phyloP scores from a whole-genome alignment of 2,888 invertebrate species.

The Drosophila kokeensis region DNA sequence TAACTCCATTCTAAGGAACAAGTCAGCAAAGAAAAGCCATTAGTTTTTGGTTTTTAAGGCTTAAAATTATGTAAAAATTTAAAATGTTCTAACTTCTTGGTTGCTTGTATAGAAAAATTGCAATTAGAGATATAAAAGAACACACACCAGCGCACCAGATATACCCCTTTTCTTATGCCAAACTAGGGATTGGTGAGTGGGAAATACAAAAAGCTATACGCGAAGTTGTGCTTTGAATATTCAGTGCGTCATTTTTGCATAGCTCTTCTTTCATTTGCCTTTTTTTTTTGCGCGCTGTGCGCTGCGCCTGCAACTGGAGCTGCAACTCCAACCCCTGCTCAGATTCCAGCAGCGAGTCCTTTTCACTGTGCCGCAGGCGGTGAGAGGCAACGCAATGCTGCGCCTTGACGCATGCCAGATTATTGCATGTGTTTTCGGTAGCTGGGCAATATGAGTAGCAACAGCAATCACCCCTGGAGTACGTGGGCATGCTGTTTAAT shows the following conservation, averaged over 20 bases:
- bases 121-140: not conserved
- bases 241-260: constrained; percentile 72
- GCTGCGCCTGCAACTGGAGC: not conserved
- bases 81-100: not conserved
- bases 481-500: constrained; percentile 43
- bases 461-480: not conserved
- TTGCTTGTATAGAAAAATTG: not conserved
- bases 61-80: no score
- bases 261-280: constrained; percentile 19
- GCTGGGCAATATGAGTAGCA: constrained; percentile 21
- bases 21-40: not conserved
- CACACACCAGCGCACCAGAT: not conserved
- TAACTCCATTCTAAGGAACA: no score
- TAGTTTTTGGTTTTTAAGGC: no score
- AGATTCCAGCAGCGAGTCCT: not conserved
- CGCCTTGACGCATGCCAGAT: constrained; percentile 67
- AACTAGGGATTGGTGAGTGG: constrained; percentile 4
- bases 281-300: constrained; percentile 20
- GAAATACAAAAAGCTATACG: constrained; percentile 34
- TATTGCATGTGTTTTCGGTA: constrained; percentile 64
- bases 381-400: constrained; percentile 5
- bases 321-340: not conserved
- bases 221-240: constrained; percentile 73
- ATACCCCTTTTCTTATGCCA: not conserved
- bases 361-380: constrained; percentile 10